Evolutionary conservation across 2,113 vertebrate species (phyloP).

Genomic region (Monarcha castaneiventris): DNA sequence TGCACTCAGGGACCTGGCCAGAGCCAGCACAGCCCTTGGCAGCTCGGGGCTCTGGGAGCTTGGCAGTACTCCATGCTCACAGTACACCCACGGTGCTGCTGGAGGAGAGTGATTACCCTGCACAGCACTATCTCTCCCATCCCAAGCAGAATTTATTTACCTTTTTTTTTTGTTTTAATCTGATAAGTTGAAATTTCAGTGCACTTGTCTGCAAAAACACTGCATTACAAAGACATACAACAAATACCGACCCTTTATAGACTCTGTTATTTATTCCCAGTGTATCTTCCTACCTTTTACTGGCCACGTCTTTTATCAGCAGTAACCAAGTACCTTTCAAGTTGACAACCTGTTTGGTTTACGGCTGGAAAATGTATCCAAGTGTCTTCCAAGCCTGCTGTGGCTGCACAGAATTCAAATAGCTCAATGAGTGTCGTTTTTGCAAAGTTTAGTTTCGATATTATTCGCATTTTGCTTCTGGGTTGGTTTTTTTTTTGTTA

Average conservation of each 20-base stretch:
- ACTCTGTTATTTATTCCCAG: slow-evolving; percentile 40
- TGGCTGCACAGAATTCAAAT: slow-evolving; percentile 13
- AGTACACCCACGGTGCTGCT: background rate
- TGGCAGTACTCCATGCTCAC: background rate
- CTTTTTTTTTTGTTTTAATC: slow-evolving; percentile 7
- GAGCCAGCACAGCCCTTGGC: background rate
- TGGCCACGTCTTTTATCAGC: slow-evolving; percentile 29
- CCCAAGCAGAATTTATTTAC: background rate
- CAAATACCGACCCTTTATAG: slow-evolving; percentile 22
- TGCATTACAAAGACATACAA: slow-evolving; percentile 40
- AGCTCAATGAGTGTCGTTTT: background rate
- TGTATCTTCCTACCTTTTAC: slow-evolving; percentile 17
- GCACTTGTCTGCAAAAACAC: background rate
- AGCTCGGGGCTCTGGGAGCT: background rate
- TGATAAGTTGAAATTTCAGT: slow-evolving; percentile 35
- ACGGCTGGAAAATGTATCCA: background rate
- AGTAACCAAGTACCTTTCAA: slow-evolving; percentile 36
- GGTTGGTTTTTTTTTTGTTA: background rate
- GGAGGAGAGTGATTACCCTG: background rate
- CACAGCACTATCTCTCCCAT: background rate
- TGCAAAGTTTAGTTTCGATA: background rate
- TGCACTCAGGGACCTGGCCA: background rate
- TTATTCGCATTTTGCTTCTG: background rate
- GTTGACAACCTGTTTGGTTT: background rate
- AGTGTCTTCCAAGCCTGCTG: background rate